phyloP scores from a whole-genome alignment of 2,888 invertebrate genomes.

The Aromia moschata region DNA sequence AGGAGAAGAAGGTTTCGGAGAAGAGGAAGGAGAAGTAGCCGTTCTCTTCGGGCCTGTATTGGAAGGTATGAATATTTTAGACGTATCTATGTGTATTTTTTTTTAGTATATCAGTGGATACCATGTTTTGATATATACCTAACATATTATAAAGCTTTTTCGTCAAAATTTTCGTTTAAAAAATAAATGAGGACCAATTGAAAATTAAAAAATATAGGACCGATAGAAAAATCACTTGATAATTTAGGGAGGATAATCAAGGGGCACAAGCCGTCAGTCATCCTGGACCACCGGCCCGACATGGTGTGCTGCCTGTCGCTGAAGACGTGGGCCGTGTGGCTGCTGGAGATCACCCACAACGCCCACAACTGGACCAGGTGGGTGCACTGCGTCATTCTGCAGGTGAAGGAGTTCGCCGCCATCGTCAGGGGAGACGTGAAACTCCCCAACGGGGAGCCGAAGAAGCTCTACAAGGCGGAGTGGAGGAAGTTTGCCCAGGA shows the following conservation, averaged over 20 bases:
- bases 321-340: slow-evolving; percentile 59
- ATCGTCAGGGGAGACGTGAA: slow-evolving; percentile 52
- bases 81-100: too few relatives aligned
- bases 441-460: slow-evolving; percentile 43
- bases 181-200: too few relatives aligned
- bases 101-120: too few relatives aligned
- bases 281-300: slow-evolving; percentile 54
- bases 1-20: background rate
- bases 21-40: slow-evolving; percentile 13
- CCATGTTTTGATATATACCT: too few relatives aligned
- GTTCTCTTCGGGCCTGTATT: slow-evolving; percentile 15
- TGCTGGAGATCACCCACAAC: slow-evolving; percentile 57
- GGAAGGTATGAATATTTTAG: too few relatives aligned
- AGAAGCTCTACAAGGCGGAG: slow-evolving; percentile 50
- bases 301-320: slow-evolving; percentile 57
- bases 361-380: slow-evolving; percentile 59
- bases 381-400: slow-evolving; percentile 53
- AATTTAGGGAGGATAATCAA: slow-evolving; percentile 45
- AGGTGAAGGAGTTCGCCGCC: slow-evolving; percentile 53
- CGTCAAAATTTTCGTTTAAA: too few relatives aligned
- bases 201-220: too few relatives aligned
- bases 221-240: too few relatives aligned
- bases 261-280: slow-evolving; percentile 51
- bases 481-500: slow-evolving; percentile 54
- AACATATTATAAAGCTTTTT: too few relatives aligned